Evolutionary conservation across 92 coral and sea anemone species (phyloP).

Genomic region (Nematostella vectensis): DNA sequence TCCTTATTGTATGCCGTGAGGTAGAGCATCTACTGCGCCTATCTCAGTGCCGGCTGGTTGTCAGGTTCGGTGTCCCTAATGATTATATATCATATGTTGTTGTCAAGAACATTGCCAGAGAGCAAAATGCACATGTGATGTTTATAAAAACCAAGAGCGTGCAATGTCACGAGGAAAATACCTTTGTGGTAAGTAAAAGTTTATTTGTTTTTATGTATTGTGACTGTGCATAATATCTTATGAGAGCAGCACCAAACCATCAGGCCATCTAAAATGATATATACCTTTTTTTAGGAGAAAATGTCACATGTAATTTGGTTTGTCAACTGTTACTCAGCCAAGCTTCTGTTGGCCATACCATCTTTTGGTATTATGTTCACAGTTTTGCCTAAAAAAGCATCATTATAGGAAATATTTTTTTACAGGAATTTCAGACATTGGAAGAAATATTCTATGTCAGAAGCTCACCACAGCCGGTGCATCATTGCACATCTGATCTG

Average conservation of each 20-base stretch:
- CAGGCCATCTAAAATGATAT: not conserved
- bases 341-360: too few species aligned
- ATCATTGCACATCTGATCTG: too few species aligned
- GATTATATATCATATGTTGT: constrained; percentile 38
- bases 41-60: constrained; percentile 51
- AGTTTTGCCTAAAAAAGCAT: too few species aligned
- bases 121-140: constrained; percentile 45
- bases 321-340: too few species aligned
- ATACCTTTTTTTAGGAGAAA: not conserved
- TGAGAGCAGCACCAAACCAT: too few species aligned
- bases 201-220: not conserved
- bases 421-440: too few species aligned
- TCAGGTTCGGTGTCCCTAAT: constrained; percentile 65
- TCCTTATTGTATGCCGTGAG: constrained; percentile 54
- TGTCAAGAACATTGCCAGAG: constrained; percentile 44
- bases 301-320: not conserved
- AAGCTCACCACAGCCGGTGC: too few species aligned
- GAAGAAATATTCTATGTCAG: too few species aligned
- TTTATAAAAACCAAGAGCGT: constrained; percentile 9
- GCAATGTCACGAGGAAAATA: not conserved
- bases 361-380: too few species aligned
- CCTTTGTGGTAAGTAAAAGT: not conserved
- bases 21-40: constrained; percentile 42
- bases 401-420: too few species aligned
- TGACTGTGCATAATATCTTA: too few species aligned